These are phyloP conservation scores for Orthonychiurus folsomi DNA, from an alignment of 2,888 invertebrate species.

Conservation along the genomic window DNA sequence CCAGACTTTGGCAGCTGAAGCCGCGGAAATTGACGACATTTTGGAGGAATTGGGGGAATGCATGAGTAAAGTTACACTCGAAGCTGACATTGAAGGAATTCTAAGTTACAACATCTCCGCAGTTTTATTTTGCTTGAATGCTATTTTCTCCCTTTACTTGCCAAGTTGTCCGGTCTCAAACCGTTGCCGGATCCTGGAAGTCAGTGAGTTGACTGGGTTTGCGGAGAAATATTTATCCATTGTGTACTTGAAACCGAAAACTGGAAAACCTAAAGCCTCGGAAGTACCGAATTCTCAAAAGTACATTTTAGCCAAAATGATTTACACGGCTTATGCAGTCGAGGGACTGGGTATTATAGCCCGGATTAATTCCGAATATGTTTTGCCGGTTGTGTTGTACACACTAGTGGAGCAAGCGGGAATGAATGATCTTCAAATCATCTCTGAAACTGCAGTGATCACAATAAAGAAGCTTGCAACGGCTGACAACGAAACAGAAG, in stretches of 20 bases:
- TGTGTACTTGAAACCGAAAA: constrained; percentile 17
- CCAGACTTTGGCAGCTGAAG: constrained; percentile 16
- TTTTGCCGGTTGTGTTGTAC: constrained; percentile 29
- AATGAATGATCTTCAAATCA: not conserved
- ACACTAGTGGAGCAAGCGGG: constrained; percentile 31
- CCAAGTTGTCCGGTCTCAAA: not conserved
- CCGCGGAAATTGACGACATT: constrained; percentile 21
- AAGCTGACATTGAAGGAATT: constrained; percentile 10
- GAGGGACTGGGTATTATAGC: constrained; percentile 27
- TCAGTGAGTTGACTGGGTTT: constrained; percentile 19
- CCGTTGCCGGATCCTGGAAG: not conserved
- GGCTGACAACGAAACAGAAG: not conserved
- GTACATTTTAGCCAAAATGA: constrained; percentile 12
- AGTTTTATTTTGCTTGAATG: constrained; percentile 8
- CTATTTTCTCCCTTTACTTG: not conserved
- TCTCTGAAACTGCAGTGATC: constrained; percentile 16
- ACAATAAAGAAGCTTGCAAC: constrained; percentile 17
- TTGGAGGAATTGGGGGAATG: constrained; percentile 25
- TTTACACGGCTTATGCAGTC: constrained; percentile 19
- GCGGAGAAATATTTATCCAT: constrained; percentile 23
- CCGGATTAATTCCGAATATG: constrained; percentile 15
- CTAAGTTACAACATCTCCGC: constrained; percentile 10
- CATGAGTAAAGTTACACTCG: constrained; percentile 13
- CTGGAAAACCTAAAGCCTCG: constrained; percentile 12
- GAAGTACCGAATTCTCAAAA: constrained; percentile 16